These are phyloP conservation scores for Ovis aries DNA, from an alignment of 2,113 vertebrate species.

Conservation along the genomic window ARS-UI_Ramb_v3.0 NC_056077.1:35500001-35500500, in stretches of 20 bases:
- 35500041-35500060: neutral
- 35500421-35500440: neutral
- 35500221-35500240: neutral
- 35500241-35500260: neutral
- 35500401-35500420: neutral
- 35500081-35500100: neutral
- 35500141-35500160: neutral
- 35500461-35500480: neutral
- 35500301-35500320: neutral
- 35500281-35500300: neutral
- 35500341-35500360: neutral
- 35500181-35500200: neutral
- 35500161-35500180: neutral
- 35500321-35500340: neutral
- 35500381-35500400: neutral
- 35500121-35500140: neutral
- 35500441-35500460: neutral
- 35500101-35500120: neutral
- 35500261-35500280: neutral
- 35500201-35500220: neutral
- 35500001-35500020: neutral
- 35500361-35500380: neutral
- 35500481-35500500: neutral
- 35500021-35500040: neutral
- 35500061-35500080: neutral